Conservation (phyloP, 2,888 invertebrate genomes). For the Cheilosia impressa region DNA sequence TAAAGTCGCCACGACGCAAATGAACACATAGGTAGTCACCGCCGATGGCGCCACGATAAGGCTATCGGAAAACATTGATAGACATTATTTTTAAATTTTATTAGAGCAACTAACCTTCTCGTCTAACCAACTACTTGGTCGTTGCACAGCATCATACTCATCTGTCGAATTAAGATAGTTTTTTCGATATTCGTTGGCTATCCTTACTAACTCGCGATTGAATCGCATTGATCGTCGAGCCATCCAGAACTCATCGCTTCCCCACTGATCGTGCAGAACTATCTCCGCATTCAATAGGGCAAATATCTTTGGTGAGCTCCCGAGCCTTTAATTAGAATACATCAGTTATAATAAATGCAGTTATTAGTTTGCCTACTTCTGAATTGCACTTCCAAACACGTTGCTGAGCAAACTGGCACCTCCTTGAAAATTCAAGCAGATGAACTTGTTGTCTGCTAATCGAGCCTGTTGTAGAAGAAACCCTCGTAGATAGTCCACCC, state of each 20-base stretch:
- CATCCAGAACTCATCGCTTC: constrained; percentile 92
- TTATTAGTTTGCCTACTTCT: constrained; percentile 27
- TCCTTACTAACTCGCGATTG: constrained; percentile 86
- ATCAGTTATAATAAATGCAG: no score
- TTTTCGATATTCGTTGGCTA: constrained; percentile 88
- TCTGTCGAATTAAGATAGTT: constrained; percentile 87
- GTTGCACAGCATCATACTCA: constrained; percentile 85
- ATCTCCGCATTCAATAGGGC: constrained; percentile 89
- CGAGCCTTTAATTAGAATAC: constrained; percentile 18
- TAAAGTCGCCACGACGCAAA: constrained; percentile 94
- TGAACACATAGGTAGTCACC: constrained; percentile 93
- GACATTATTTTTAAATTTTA: background rate
- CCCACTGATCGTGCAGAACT: constrained; percentile 94
- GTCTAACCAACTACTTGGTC: constrained; percentile 86
- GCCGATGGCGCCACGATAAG: constrained; percentile 85
- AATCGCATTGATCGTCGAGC: constrained; percentile 97
- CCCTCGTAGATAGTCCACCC: constrained; percentile 77
- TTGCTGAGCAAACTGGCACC: constrained; percentile 87
- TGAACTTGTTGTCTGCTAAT: constrained; percentile 85
- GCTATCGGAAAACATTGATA: constrained; percentile 78
- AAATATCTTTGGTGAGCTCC: constrained; percentile 76
- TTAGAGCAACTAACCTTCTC: constrained; percentile 44
- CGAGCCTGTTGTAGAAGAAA: constrained; percentile 92
- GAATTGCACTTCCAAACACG: constrained; percentile 84
- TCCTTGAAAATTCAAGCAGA: constrained; percentile 94